These are phyloP conservation scores for Ceyx melanurus DNA, from an alignment of 2,113 vertebrate species.

Conservation along the genomic window DNA sequence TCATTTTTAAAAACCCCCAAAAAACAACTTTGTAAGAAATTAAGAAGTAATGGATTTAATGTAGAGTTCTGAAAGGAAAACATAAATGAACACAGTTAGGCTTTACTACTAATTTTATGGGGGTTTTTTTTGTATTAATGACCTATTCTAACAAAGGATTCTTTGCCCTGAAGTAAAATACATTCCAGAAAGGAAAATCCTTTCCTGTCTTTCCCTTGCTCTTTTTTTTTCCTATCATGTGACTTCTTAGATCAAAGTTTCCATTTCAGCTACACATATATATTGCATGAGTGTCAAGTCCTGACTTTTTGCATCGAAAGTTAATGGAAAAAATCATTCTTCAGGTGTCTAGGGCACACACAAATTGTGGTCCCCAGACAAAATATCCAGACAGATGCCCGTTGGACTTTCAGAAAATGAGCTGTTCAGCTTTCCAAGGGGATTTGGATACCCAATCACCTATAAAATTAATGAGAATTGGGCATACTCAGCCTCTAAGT, in stretches of 20 bases:
- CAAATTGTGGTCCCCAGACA: not conserved
- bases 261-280: slow-evolving; percentile 44
- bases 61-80: not conserved
- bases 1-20: not conserved
- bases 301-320: slow-evolving; percentile 26
- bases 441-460: slow-evolving; percentile 4
- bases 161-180: not conserved
- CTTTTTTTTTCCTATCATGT: not conserved
- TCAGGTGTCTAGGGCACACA: not conserved
- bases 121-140: not conserved
- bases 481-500: slow-evolving; percentile 26
- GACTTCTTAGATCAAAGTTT: slow-evolving; percentile 25
- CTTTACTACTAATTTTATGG: not conserved
- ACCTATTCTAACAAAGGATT: not conserved
- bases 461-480: slow-evolving; percentile 64
- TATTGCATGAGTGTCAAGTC: slow-evolving; percentile 48
- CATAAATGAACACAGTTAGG: rapidly evolving
- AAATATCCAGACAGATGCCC: slow-evolving; percentile 3
- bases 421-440: not conserved
- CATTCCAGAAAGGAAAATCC: not conserved
- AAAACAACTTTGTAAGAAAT: not conserved
- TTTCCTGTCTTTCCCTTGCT: not conserved
- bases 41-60: not conserved
- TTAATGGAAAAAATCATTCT: slow-evolving; percentile 43
- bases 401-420: slow-evolving; percentile 18